Percentiles rank a stretch among this genome's conserved stretches.
Evolutionary conservation across 2,797 vertebrate genomes (phyloP).

Genomic region (Neostethus bicornis): DNA sequence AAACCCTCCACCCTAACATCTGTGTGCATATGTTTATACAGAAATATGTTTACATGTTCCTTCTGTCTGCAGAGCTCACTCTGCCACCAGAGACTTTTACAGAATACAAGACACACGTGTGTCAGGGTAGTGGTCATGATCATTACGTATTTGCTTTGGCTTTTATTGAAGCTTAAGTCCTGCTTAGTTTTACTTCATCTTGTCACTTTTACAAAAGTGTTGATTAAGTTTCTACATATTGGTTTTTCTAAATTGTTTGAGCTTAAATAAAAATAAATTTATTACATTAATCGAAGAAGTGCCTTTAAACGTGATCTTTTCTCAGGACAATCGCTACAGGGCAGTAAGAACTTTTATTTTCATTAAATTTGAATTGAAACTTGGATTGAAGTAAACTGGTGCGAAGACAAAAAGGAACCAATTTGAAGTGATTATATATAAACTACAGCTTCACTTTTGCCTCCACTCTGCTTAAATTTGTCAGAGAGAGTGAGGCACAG

Average conservation of each 20-base stretch:
- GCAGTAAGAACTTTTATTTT: not conserved
- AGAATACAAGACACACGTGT: constrained; percentile 3
- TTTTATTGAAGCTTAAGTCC: not conserved
- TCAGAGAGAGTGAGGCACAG: constrained; percentile 48
- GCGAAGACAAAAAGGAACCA: not conserved
- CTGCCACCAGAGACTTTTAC: constrained; percentile 22
- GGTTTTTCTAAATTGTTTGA: not conserved
- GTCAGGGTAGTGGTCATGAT: not conserved
- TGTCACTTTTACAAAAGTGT: not conserved
- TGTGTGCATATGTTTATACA: constrained; percentile 15
- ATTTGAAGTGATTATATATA: constrained; percentile 23
- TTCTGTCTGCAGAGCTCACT: constrained; percentile 21
- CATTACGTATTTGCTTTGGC: not conserved
- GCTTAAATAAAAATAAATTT: not conserved
- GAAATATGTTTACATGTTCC: constrained; percentile 15
- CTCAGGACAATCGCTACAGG: not conserved
- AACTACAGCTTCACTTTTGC: constrained; percentile 13
- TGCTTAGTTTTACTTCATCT: not conserved
- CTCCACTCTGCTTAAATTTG: constrained; percentile 35
- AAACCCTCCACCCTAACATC: constrained; percentile 36
- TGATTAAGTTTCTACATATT: not conserved
- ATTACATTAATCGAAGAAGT: not conserved
- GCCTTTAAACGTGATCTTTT: not conserved
- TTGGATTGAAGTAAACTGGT: not conserved
- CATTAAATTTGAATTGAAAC: constrained; percentile 12